A percentile compares a stretch with the other conserved stretches of the same genome.
phyloP scores from a whole-genome alignment of 2,113 vertebrate species.

The Catharus bicknelli region DNA sequence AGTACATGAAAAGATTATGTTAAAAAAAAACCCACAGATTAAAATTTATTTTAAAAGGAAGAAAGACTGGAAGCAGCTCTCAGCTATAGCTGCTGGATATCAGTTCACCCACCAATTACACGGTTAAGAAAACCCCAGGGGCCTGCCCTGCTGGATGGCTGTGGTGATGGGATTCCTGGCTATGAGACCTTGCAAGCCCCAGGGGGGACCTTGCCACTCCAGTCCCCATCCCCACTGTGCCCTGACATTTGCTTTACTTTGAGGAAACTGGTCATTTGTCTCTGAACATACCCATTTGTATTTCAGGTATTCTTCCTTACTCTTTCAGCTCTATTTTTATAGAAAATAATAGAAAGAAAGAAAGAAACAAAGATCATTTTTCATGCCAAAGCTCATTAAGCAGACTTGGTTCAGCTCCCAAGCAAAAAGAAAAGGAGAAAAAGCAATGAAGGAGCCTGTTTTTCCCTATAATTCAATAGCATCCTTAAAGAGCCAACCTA shows the following conservation, averaged over 20 bases:
- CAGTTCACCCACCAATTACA: neutral
- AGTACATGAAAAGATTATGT: neutral
- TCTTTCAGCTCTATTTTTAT: constrained; percentile 17
- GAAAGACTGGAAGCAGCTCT: neutral
- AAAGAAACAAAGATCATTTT: constrained; percentile 43
- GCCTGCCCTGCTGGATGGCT: neutral
- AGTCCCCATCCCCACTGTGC: neutral
- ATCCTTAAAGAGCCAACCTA: constrained; percentile 35
- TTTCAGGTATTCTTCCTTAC: neutral
- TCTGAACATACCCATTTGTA: neutral
- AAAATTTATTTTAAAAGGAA: neutral
- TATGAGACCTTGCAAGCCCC: rapidly evolving
- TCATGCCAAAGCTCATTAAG: constrained; percentile 56
- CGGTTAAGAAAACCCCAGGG: neutral
- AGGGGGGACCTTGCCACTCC: neutral
- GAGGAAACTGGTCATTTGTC: neutral
- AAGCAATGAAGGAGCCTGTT: neutral
- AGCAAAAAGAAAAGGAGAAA: neutral
- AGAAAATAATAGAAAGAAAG: constrained; percentile 16
- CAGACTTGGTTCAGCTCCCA: constrained; percentile 28
- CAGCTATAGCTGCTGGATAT: neutral
- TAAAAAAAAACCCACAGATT: neutral
- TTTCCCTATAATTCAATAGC: neutral
- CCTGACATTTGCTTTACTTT: neutral
- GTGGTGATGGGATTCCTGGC: neutral